Evolutionary conservation across 1,140 invertebrate species (phyloP), one percentile per base, ranked within the genome.

Genomic region (Cydia strobilella): DNA sequence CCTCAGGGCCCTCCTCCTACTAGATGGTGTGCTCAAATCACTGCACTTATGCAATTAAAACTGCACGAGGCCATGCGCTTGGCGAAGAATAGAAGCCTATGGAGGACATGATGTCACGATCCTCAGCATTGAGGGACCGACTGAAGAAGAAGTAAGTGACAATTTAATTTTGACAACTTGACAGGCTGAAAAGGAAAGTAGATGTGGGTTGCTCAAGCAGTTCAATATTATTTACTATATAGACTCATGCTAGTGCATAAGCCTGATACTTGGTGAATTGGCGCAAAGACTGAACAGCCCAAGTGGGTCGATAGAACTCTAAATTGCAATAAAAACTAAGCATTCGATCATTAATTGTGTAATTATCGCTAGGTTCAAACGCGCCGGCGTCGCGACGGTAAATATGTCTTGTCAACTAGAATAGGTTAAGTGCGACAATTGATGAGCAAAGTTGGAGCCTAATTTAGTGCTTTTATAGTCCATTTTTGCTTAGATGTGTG

Each of bases 281-380:
- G 5, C 31, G 35, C 48, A 51, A 51, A 18, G 48, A n/a, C 5
- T 51, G n/a, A 18, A 6, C 48, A n/a, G 5, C 79, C 73, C 76
- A 87, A 86, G 76, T 86, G 74, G 80, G 84, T 84, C 81, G 82
- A 86, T 85, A 86, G 82, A 80, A 81, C 73, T 83, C 79, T 84
- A 86, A 83, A 87, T 87, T 81, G 82, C 79, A 85, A 90, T 89
- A 89, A 90, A 86, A 87, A 88, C 81, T 80, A 77, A 81, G 80
- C 86, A 89, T 86, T 79, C 83, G 81, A 80, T 84, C 84, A 81
- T 87, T 85, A 88, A 86, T 86, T 84, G 82, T 79, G 79, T 86
- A 88, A 88, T 89, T 89, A 90, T 86, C 81, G 77, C 77, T 72
- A 76, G 75, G 75, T 79, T 89, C 86, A 89, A 90, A 90, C 76